phyloP scores from a whole-genome alignment of 2,797 vertebrate species.

The Macropus fuliginosus region DNA sequence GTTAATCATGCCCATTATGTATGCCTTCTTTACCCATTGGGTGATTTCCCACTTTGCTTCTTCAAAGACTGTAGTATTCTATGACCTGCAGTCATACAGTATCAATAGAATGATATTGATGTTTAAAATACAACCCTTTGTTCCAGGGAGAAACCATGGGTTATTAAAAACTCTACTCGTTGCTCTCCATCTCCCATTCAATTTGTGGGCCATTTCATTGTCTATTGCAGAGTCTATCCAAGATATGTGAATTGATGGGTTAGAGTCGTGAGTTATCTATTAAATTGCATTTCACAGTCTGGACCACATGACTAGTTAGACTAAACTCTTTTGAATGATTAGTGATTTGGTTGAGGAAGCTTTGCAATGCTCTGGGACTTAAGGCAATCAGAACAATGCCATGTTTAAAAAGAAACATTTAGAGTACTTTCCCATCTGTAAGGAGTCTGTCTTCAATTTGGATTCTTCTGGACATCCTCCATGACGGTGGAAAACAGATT shows the following conservation, averaged over 20 bases:
- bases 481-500: not conserved
- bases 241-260: not conserved
- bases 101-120: not conserved
- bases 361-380: not conserved
- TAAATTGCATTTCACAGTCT: not conserved
- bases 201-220: not conserved
- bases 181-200: not conserved
- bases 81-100: not conserved
- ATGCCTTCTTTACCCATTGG: not conserved
- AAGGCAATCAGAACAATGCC: not conserved
- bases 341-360: not conserved
- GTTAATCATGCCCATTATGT: not conserved
- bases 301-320: not conserved
- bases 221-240: not conserved
- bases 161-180: not conserved
- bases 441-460: not conserved
- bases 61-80: not conserved
- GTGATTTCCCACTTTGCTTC: not conserved
- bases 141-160: not conserved
- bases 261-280: not conserved
- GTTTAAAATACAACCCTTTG: not conserved
- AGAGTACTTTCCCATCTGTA: not conserved
- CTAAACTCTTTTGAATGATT: not conserved
- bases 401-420: not conserved
- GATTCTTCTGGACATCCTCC: not conserved